Evolutionary conservation across 2,797 vertebrate species (phyloP).

Genomic region (Enteromius viviparus): DNA sequence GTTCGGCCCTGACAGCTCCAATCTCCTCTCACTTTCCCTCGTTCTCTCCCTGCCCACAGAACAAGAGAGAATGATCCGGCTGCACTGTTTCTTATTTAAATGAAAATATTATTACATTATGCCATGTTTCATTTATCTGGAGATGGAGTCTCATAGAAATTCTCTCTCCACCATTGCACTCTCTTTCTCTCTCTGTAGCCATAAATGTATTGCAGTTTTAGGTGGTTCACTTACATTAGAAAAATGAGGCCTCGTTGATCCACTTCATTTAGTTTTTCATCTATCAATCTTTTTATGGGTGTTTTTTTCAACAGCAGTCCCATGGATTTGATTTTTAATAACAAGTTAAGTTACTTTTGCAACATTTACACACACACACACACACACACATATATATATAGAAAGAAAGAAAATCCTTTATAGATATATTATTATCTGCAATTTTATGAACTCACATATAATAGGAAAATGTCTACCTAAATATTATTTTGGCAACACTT

Average conservation of each 20-base stretch:
- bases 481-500: too few species aligned
- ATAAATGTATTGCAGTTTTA: constrained; percentile 18
- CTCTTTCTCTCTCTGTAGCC: background rate
- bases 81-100: constrained; percentile 58
- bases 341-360: background rate
- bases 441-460: too few species aligned
- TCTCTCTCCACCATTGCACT: constrained; percentile 12
- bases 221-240: constrained; percentile 20
- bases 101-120: constrained; percentile 60
- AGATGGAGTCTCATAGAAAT: constrained; percentile 45
- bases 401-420: too few species aligned
- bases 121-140: constrained; percentile 60
- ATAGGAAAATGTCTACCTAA: too few species aligned
- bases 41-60: constrained; percentile 25
- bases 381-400: too few species aligned
- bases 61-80: constrained; percentile 40
- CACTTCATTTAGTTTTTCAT: constrained; percentile 4
- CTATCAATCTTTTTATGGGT: constrained; percentile 1
- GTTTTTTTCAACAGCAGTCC: background rate
- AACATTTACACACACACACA: too few species aligned
- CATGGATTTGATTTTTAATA: background rate
- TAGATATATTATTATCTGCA: background rate
- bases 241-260: background rate
- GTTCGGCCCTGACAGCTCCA: constrained; percentile 59
- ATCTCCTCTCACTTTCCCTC: constrained; percentile 52